Evolutionary conservation across 2,797 vertebrate genomes (phyloP).

Genomic region (Esox masquinongy): DNA sequence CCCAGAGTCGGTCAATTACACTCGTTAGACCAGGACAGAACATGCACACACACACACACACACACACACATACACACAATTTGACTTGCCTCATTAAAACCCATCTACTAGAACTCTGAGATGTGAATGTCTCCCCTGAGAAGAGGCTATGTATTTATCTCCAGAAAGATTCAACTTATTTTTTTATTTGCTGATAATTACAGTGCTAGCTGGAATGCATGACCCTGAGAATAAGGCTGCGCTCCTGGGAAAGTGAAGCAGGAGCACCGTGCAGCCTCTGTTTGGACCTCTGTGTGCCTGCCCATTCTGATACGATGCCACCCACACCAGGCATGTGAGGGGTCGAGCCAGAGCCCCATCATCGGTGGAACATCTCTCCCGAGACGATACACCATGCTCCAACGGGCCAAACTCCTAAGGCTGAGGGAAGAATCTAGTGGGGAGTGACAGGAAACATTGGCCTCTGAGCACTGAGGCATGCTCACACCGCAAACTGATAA

Average conservation of each 20-base stretch:
- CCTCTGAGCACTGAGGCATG: slow-evolving; percentile 59
- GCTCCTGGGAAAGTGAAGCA: slow-evolving; percentile 71
- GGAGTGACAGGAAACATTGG: slow-evolving; percentile 64
- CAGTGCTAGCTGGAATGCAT: slow-evolving; percentile 76
- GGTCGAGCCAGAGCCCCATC: slow-evolving; percentile 73
- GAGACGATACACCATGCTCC: slow-evolving; percentile 65
- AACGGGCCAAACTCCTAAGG: slow-evolving; percentile 74
- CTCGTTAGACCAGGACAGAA: slow-evolving; percentile 73
- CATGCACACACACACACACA: background rate
- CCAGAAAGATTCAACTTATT: slow-evolving; percentile 72
- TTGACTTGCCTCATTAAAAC: slow-evolving; percentile 83
- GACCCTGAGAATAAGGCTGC: slow-evolving; percentile 79
- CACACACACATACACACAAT: slow-evolving; percentile 21
- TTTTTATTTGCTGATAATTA: slow-evolving; percentile 75
- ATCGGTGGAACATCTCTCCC: slow-evolving; percentile 60
- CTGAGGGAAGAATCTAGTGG: slow-evolving; percentile 56
- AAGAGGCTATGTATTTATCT: slow-evolving; percentile 72
- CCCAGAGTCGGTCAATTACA: slow-evolving; percentile 74
- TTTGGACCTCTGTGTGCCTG: slow-evolving; percentile 66
- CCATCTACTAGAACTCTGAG: slow-evolving; percentile 76
- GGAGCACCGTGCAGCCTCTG: slow-evolving; percentile 69
- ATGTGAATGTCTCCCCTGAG: slow-evolving; percentile 77
- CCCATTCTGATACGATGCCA: slow-evolving; percentile 67
- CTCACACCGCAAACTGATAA: slow-evolving; percentile 59
- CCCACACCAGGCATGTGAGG: slow-evolving; percentile 76